Evolutionary conservation across 2,113 vertebrate genomes (phyloP).

Genomic region (Nothocercus nigrocapillus): DNA sequence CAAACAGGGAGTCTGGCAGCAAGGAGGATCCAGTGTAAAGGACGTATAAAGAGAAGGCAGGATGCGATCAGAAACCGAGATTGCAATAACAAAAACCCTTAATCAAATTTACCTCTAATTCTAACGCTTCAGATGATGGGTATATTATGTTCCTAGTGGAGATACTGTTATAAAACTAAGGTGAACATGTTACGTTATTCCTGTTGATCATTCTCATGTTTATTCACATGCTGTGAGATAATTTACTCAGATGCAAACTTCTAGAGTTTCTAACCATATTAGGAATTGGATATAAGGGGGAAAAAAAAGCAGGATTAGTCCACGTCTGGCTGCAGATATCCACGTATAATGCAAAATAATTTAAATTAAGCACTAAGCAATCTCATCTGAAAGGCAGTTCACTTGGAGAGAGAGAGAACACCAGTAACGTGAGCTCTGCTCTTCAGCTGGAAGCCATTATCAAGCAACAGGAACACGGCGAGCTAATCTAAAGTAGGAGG

Average conservation of each 20-base stretch:
- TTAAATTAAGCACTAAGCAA: neutral
- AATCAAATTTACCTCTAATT: neutral
- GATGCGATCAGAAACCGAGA: neutral
- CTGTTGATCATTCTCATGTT: neutral
- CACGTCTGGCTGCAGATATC: neutral
- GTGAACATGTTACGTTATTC: neutral
- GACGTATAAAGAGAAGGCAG: neutral
- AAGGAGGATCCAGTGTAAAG: neutral
- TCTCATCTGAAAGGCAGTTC: neutral
- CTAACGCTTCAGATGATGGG: neutral
- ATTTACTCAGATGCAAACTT: conserved; percentile 21
- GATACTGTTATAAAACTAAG: neutral
- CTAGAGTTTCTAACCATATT: neutral
- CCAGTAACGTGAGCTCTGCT: neutral
- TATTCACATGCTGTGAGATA: neutral
- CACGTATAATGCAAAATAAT: neutral
- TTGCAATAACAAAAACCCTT: neutral
- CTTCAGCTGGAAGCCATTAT: neutral
- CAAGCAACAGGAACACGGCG: neutral
- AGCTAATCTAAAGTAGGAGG: neutral
- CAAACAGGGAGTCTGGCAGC: neutral
- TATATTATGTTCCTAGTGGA: neutral
- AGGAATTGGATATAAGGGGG: neutral
- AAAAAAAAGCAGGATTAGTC: neutral
- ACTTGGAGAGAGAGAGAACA: neutral